Base-by-base conservation (phyloP, 2,797 vertebrate species). In the Limosa lapponica region DNA sequence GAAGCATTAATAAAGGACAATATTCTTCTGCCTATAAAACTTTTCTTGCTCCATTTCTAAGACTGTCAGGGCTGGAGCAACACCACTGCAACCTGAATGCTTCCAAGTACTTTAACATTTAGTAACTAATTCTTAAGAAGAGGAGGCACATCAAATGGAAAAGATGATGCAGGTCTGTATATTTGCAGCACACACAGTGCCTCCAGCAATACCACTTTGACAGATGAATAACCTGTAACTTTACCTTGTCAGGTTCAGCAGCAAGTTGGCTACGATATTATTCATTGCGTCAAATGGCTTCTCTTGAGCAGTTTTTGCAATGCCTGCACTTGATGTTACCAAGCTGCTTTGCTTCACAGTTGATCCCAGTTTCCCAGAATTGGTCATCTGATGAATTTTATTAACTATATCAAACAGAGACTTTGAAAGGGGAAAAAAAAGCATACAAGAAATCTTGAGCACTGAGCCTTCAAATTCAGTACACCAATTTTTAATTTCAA, bases 241-340 rank as follows among this genome's bases (percentile, higher is more conserved):
- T 96, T 97, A 99, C 99, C 99, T 99, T 86, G 99, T 99, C 49
- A 99, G 97, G 90, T 98, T 99, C 81, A 99, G 98, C 71, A 99
- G 97, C 95, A 99, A 97, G 96, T 99, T 99, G 69, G 99, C 99
- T 92, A 99, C 98, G 4, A 99, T 99, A 97, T 99, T 99, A 97
- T 99, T 99, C 99, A 99, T 99, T 55, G 98, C 97, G 83, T 99
- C 99, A 97, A 99, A 99, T 2, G 99, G 99, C 87, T 99, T 99
- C 96, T 99, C 98, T 4, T 93, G 96, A 1, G 6, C 82, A 25
- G 39, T 96, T 97, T 98, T 98, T 51, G 98, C 82, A 22, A 96
- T 92, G 9, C 98, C 98, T 81, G 96, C 95, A 43, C 98, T 98
- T 30, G 98, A 99, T 59, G 98, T 99, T 81, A 99, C 54, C 39